A percentile compares a stretch with the other conserved stretches of the same genome.
These are phyloP conservation scores for Morpho deidamia DNA, from an alignment of 2,888 invertebrate species.

Conservation along the genomic window DNA sequence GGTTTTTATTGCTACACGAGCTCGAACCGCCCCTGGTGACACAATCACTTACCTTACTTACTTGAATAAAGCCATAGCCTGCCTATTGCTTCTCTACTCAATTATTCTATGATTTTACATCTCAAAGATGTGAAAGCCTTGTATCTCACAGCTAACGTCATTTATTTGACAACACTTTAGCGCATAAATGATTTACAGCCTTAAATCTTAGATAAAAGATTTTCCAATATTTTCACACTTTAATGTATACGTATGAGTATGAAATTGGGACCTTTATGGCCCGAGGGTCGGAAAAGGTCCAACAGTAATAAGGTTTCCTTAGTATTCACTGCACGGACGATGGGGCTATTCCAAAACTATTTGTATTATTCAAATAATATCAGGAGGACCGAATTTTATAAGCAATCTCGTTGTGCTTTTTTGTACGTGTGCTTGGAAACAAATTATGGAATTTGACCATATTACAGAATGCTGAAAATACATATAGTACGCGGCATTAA, in stretches of 20 bases:
- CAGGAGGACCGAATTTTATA: constrained; percentile 22
- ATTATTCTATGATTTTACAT: too few relatives aligned
- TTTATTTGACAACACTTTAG: not conserved
- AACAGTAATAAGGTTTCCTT: constrained; percentile 16
- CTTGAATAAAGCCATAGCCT: too few relatives aligned
- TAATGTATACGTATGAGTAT: constrained; percentile 16
- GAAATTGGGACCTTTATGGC: constrained; percentile 8
- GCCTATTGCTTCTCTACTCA: too few relatives aligned
- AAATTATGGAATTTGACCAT: not conserved
- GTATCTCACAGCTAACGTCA: not conserved
- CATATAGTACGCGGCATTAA: too few relatives aligned
- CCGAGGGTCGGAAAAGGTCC: constrained; percentile 11
- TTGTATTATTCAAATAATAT: constrained; percentile 34
- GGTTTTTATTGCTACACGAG: too few relatives aligned
- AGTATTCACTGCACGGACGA: constrained; percentile 23
- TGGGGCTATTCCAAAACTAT: constrained; percentile 27
- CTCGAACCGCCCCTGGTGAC: too few relatives aligned
- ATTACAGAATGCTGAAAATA: too few relatives aligned
- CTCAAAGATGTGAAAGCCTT: too few relatives aligned
- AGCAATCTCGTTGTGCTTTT: constrained; percentile 14
- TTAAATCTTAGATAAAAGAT: not conserved
- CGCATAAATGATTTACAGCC: not conserved
- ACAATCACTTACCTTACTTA: too few relatives aligned
- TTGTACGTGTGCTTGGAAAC: constrained; percentile 2
- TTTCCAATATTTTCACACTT: constrained; percentile 5